A percentile compares a stretch with the other conserved stretches of the same genome.
Conservation (phyloP, 2,888 invertebrate genomes). For the Thalpophila matura region DNA sequence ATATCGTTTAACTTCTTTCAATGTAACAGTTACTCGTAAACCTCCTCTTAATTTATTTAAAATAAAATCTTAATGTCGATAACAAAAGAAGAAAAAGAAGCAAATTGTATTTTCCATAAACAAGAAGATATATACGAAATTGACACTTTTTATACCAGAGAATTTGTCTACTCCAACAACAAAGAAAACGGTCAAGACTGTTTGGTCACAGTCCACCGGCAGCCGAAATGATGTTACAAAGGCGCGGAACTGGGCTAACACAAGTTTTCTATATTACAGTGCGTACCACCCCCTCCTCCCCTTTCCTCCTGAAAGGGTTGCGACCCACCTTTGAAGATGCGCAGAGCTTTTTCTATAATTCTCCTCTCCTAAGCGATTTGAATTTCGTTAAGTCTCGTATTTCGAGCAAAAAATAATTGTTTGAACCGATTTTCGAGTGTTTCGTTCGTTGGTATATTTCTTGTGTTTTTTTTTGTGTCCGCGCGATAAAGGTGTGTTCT, state of each 20-base stretch:
- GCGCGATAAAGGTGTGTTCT: conserved; percentile 67
- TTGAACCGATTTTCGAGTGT: conserved; percentile 84
- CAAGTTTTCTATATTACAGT: conserved; percentile 91
- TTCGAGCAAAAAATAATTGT: conserved; percentile 90
- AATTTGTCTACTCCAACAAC: conserved; percentile 33
- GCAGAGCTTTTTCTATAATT: conserved; percentile 90
- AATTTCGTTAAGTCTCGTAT: conserved; percentile 90
- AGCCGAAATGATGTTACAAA: conserved; percentile 91
- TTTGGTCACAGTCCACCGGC: conserved; percentile 72
- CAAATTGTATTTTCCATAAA: too few relatives aligned
- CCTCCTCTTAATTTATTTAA: too few relatives aligned
- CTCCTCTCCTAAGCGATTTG: conserved; percentile 89
- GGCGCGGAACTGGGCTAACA: conserved; percentile 91
- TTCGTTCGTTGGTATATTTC: conserved; percentile 71
- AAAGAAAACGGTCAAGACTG: conserved; percentile 71
- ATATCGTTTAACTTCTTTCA: too few relatives aligned
- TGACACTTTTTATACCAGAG: neutral
- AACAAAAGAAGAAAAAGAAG: too few relatives aligned
- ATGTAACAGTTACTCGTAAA: too few relatives aligned
- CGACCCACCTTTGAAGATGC: conserved; percentile 89
- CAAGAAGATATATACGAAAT: neutral
- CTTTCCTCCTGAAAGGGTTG: conserved; percentile 79
- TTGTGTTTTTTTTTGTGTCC: conserved; percentile 69
- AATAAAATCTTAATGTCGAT: too few relatives aligned
- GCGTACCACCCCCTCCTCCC: conserved; percentile 76